These are phyloP conservation scores for Drepanosiphum platanoidis DNA, from an alignment of 2,888 invertebrate genomes.

Conservation along the genomic window DNA sequence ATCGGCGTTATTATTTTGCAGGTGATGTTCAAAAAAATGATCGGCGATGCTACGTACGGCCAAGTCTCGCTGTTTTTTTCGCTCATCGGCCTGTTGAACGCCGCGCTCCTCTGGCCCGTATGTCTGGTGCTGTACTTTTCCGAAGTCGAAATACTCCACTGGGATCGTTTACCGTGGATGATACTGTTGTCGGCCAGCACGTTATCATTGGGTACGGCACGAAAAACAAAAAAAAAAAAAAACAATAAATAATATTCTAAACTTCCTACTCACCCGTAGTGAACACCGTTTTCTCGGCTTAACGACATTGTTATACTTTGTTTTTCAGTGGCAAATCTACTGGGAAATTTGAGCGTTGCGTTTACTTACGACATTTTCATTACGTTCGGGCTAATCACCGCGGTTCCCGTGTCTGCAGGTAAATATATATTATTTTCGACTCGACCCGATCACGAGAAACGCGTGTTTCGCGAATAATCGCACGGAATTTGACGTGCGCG, in stretches of 20 bases:
- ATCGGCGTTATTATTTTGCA: no score
- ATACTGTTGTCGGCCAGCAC: conserved; percentile 83
- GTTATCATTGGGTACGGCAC: conserved; percentile 82
- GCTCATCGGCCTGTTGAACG: conserved; percentile 87
- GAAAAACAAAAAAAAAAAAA: conserved; percentile 66
- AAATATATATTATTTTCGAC: conserved; percentile 67
- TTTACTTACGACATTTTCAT: conserved; percentile 95
- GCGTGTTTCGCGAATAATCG: background rate
- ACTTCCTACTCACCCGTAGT: no score
- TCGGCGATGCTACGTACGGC: conserved; percentile 91
- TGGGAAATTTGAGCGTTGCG: conserved; percentile 93
- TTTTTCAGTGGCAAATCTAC: conserved; percentile 84
- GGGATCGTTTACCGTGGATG: conserved; percentile 88
- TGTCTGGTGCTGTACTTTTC: conserved; percentile 86
- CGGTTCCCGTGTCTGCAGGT: conserved; percentile 95
- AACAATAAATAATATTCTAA: no score
- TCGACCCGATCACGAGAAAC: background rate
- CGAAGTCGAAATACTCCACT: conserved; percentile 84
- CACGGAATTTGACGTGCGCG: conserved; percentile 21
- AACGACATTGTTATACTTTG: no score
- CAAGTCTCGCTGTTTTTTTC: conserved; percentile 94
- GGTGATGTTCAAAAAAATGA: conserved; percentile 93
- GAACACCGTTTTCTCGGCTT: no score
- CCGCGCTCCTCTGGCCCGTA: conserved; percentile 90
- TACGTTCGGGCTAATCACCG: conserved; percentile 90